Evolutionary conservation across 92 coral and sea anemone species (phyloP).

Genomic region (Phenganax stokvisi): DNA sequence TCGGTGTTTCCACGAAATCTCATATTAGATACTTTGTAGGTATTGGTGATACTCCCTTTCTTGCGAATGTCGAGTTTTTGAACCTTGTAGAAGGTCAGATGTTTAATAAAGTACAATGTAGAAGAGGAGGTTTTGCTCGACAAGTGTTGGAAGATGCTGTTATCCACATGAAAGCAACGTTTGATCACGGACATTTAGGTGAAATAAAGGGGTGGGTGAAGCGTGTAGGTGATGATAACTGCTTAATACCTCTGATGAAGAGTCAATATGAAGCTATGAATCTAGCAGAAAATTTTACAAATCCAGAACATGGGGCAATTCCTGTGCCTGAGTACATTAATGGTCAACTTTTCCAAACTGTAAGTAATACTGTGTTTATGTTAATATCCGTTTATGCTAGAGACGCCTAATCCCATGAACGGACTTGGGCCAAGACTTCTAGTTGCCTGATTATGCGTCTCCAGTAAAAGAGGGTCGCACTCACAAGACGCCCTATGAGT

Average conservation of each 20-base stretch:
- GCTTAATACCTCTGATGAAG: not conserved
- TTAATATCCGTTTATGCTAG: too few relatives aligned
- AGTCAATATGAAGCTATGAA: not conserved
- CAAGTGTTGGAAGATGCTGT: constrained; percentile 23
- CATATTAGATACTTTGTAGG: not conserved
- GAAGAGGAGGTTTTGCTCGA: constrained; percentile 2
- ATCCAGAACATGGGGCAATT: not conserved
- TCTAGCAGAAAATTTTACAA: constrained; percentile 8
- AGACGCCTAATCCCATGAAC: too few relatives aligned
- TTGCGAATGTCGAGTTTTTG: not conserved
- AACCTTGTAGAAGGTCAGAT: constrained; percentile 6
- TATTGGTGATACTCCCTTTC: not conserved
- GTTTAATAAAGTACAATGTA: constrained; percentile 30
- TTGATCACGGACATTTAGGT: not conserved
- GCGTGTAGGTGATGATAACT: constrained; percentile 3
- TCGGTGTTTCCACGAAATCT: not conserved
- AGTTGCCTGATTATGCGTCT: too few relatives aligned
- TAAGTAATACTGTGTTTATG: not conserved
- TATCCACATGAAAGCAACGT: constrained; percentile 29
- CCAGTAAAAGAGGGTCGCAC: too few relatives aligned
- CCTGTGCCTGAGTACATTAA: not conserved
- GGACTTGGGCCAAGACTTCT: too few relatives aligned
- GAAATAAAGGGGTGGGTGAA: constrained; percentile 1
- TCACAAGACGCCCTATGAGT: too few relatives aligned
- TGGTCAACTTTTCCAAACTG: not conserved